phyloP scores from a whole-genome alignment of 2,797 vertebrate genomes.

The Pantherophis alleghaniensis region DNA sequence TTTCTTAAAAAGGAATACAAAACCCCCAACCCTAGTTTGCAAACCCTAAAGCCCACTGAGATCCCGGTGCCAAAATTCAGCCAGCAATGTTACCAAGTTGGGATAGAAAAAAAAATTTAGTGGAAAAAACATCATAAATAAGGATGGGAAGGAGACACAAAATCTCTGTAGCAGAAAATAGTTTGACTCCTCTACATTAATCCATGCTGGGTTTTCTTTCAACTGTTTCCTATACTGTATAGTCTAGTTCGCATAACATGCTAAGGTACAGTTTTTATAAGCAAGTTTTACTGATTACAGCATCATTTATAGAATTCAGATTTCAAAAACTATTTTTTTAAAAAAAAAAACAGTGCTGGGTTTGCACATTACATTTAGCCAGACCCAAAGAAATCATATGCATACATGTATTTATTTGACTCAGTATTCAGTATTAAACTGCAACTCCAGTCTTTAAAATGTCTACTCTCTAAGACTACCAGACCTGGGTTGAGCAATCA shows the following conservation, averaged over 20 bases:
- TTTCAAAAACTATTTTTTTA: neutral
- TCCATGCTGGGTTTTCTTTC: neutral
- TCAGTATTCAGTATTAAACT: neutral
- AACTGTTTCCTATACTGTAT: neutral
- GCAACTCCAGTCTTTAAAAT: neutral
- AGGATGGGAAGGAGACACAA: neutral
- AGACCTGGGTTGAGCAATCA: neutral
- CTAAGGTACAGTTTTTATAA: neutral
- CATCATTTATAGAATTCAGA: neutral
- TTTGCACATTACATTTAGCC: neutral
- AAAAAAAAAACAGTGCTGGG: neutral
- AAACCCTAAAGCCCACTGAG: neutral
- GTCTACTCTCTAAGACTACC: neutral
- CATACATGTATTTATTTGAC: neutral
- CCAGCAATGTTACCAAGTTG: neutral
- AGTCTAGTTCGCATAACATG: neutral
- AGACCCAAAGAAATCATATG: neutral
- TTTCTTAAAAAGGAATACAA: neutral
- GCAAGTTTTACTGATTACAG: neutral
- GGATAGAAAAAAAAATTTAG: neutral
- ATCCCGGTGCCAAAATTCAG: neutral
- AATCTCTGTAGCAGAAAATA: neutral
- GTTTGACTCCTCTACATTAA: neutral
- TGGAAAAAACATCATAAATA: neutral
- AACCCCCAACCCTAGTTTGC: neutral